Evolutionary conservation across 2,113 vertebrate species (phyloP), one percentile per base, ranked within the genome.

Genomic region (Atractosteus spatula): DNA sequence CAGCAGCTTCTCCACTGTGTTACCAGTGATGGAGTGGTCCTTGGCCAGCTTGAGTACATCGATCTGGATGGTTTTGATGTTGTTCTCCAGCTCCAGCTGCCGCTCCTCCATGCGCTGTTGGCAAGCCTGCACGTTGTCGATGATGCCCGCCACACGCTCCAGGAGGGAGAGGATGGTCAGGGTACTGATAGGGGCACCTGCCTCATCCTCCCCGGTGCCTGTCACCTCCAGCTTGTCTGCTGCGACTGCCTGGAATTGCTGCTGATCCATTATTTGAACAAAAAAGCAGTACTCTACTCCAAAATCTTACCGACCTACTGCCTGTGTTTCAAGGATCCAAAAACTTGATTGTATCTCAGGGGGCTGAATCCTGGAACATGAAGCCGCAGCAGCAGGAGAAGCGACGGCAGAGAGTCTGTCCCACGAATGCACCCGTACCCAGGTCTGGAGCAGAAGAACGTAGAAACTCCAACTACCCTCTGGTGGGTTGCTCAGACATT

Each of bases 61-160:
- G 0, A 95, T 95, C 88, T 98, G 97, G 77, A 98, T 92, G 14
- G 86, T 93, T 73, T 94, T 93, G 81, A 98, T 91, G 72, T 93
- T 91, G 2, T 86, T 89, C 81, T 94, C 97, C 87, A 98, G 95
- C 44, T 93, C 92, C 84, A 92, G 84, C 73, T 99, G 97, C 42
- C 93, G 92, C 77, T 98, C 96, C 65, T 97, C 96, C 84, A 98
- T 97, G 71, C 96, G 94, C 56, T 94, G 96, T 87, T 99, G 97
- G 82, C 95, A 92, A 0, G 92, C 93, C 87, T 98, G 96, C 59
- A 99, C 95, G 0, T 91, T 94, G 82, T 98, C 96, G 72, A 98
- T 95, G 7, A 98, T 95, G 55, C 93, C 91, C 16, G 96, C 95
- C 17, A 99, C 97, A 47, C 94, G 97, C 85, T 98, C 97, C 85